phyloP scores from a whole-genome alignment of 1,140 invertebrate genomes.

The Pinna nobilis region DNA sequence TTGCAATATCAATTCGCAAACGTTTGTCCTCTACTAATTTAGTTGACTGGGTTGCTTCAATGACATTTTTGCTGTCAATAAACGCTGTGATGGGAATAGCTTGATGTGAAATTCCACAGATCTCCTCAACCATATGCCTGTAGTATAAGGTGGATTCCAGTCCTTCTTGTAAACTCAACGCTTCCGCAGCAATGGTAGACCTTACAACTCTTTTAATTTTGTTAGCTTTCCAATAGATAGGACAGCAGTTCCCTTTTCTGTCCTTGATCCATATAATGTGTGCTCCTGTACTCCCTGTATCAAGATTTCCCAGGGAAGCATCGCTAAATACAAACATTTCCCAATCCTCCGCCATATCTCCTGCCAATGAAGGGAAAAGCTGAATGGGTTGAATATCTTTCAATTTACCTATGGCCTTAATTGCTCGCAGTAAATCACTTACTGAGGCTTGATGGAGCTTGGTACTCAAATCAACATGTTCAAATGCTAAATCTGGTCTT shows the following conservation, averaged over 20 bases:
- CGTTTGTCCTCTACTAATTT: constrained; percentile 52
- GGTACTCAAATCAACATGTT: constrained; percentile 39
- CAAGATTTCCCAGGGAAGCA: constrained; percentile 35
- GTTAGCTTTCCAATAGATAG: constrained; percentile 31
- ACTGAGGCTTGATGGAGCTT: constrained; percentile 6
- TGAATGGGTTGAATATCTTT: background rate
- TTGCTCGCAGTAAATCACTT: background rate
- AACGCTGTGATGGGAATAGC: constrained; percentile 36
- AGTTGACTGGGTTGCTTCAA: constrained; percentile 45
- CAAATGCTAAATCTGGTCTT: constrained; percentile 43
- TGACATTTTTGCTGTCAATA: constrained; percentile 50
- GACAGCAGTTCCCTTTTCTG: constrained; percentile 30
- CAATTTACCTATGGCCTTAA: background rate
- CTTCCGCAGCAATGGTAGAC: constrained; percentile 39
- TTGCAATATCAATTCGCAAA: constrained; percentile 41
- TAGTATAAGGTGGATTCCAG: constrained; percentile 27
- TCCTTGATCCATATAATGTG: constrained; percentile 31
- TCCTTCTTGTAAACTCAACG: constrained; percentile 24
- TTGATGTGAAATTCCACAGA: constrained; percentile 15
- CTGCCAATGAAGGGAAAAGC: background rate
- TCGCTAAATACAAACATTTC: constrained; percentile 33
- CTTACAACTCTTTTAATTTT: constrained; percentile 1
- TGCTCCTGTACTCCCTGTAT: constrained; percentile 36
- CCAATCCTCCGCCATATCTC: background rate
- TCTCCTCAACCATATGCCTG: constrained; percentile 15